These are phyloP conservation scores for Platichthys flesus DNA, from an alignment of 2,113 vertebrate species.

Conservation along the genomic window DNA sequence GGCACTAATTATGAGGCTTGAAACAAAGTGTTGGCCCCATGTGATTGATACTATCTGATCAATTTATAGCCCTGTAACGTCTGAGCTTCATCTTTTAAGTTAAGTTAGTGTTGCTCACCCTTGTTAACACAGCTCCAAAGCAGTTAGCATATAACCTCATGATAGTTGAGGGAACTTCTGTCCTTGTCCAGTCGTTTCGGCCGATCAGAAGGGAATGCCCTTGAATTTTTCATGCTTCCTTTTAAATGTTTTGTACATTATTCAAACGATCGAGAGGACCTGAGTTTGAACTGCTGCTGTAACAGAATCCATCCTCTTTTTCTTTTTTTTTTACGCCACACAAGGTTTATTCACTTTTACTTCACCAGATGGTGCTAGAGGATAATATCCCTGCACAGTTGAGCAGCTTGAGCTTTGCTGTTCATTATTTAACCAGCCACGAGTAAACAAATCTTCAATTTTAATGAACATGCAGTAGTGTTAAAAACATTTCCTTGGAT, in stretches of 20 bases:
- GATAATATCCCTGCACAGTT: constrained; percentile 61
- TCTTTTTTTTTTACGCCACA: neutral
- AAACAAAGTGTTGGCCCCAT: neutral
- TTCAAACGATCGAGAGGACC: too few species aligned
- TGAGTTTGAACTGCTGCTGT: constrained; percentile 8
- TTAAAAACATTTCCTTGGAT: constrained; percentile 14
- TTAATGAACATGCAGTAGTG: constrained; percentile 21
- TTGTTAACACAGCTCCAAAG: neutral
- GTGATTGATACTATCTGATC: neutral
- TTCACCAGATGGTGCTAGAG: constrained; percentile 85
- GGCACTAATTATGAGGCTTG: neutral
- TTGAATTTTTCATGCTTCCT: neutral
- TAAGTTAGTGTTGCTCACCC: too few species aligned
- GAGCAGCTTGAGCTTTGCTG: constrained; percentile 18
- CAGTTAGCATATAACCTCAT: neutral
- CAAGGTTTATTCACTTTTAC: constrained; percentile 51
- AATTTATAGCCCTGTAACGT: neutral
- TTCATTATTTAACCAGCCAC: constrained; percentile 8
- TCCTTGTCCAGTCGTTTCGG: neutral
- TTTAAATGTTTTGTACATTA: constrained; percentile 1
- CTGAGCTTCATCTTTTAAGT: neutral
- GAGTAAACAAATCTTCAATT: neutral
- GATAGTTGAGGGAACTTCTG: neutral
- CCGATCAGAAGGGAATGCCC: neutral
- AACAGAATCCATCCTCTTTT: constrained; percentile 3